A percentile compares a stretch with the other conserved stretches of the same genome.
phyloP scores from a whole-genome alignment of 2,797 vertebrate species.

The Remorina albescens region DNA sequence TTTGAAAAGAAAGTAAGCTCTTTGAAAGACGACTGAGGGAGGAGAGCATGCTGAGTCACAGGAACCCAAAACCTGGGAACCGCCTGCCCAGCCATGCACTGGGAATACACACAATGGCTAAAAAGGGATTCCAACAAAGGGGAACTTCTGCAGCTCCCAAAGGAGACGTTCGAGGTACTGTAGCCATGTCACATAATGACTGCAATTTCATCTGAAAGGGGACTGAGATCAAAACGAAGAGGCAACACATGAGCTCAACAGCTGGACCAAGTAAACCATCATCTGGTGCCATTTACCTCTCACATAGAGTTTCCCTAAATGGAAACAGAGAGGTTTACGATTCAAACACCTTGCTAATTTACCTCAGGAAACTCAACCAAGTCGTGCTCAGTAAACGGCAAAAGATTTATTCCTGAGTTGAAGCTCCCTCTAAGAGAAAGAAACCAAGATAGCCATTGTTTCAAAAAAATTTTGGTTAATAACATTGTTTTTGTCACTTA shows the following conservation, averaged over 20 bases:
- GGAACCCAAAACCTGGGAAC: conserved; percentile 85
- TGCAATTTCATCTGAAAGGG: conserved; percentile 76
- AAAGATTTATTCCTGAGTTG: conserved; percentile 73
- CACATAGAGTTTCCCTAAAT: conserved; percentile 42
- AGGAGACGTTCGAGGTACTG: conserved; percentile 78
- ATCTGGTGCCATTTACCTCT: conserved; percentile 62
- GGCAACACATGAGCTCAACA: conserved; percentile 69
- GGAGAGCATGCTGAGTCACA: conserved; percentile 81
- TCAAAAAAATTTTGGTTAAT: not conserved
- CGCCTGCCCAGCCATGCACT: conserved; percentile 68
- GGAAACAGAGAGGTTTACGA: conserved; percentile 38
- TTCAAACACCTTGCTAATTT: conserved; percentile 25
- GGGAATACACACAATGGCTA: conserved; percentile 85
- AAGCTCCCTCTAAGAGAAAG: conserved; percentile 69
- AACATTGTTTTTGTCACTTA: too few species aligned
- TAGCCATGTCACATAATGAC: conserved; percentile 81
- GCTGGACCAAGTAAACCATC: conserved; percentile 62
- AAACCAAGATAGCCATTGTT: conserved; percentile 8
- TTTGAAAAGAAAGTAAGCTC: conserved; percentile 78
- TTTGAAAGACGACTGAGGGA: conserved; percentile 75
- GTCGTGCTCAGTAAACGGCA: conserved; percentile 81
- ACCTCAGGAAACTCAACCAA: conserved; percentile 72
- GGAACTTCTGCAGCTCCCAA: conserved; percentile 76
- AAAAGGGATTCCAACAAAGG: conserved; percentile 82
- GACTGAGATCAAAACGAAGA: conserved; percentile 72